Base-by-base conservation (phyloP, 2,888 invertebrate species). In the Erebia palarica region DNA sequence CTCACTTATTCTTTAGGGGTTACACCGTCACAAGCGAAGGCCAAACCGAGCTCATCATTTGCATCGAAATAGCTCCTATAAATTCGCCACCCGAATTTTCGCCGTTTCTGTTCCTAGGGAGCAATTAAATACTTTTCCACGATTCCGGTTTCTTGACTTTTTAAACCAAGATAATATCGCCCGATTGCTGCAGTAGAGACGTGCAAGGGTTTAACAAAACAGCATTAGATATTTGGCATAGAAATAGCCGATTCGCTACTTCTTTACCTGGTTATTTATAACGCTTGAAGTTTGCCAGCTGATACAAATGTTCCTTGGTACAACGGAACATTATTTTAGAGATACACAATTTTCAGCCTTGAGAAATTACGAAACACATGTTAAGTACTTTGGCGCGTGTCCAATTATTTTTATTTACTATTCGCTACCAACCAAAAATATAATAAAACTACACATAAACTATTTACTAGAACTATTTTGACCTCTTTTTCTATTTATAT, bases 21-120 rank as follows among this genome's bases (percentile, higher is more conserved):
- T 87, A 88, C 84, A 84, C 83, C 86, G 86, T 84, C 86, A 83
- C 84, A 85, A 83, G 81, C 83, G 85, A 80, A 82, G 88, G 86
- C 86, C 82, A 84, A 87, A 81, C 81, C 80, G 84, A 88, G 90
- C 89, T 91, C 91, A 90, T 91, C 91, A 92, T 92, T 92, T 92
- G 92, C 92, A 92, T 92, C 89, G 89, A 92, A 92, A 92, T 91
- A 90, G 91, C 91, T 91, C 86, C 89, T 90, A 91, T 92, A 92
- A 92, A 92, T 92, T 92, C 90, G 88, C 89, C 87, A 88, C 89
- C 89, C 91, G 88, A 92, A 91, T 92, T 91, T 90, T 91, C 90
- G 88, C 91, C 90, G 89, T 89, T 36, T 87, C 90, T 83, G 86
- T 84, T 90, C 87, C 91, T 89, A 89, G 91, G 91, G 90, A 90